Base-by-base conservation (phyloP, 2,113 vertebrate species). In the Muntiacus muntjak region DNA sequence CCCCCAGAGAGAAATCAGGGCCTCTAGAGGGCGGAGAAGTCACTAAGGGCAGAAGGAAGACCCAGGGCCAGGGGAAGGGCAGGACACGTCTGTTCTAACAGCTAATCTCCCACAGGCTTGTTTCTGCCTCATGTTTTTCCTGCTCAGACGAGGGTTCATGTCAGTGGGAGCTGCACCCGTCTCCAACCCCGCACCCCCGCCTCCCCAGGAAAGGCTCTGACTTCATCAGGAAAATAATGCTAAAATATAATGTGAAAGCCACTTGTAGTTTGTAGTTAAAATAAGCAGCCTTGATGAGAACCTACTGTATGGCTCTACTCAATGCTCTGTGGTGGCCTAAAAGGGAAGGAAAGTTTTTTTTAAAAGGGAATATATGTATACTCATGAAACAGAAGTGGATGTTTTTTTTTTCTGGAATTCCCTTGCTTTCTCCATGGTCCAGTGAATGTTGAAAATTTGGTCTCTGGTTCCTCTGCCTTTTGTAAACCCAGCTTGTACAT, bases 191-290 rank as follows among this genome's bases (percentile, higher is more conserved):
- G 47, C 67, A 21, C 67, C 1, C 9, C 2, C 47, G 2, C 67
- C 0, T 0, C 45, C 50, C 54, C 1, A 0, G 12, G n/a, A 36
- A 15, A 12, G 1, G 52, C 67, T 76, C 86, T 60, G 62, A 36
- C 28, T 17, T 33, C 21, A n/a, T 74, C 54, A 50, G 6, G 23
- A 67, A 87, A 13, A 55, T 30, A n/a, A 3, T 1, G 30, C 26
- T 40, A 23, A 26, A 50, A 21, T 4, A 57, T 28, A 58, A 54
- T 33, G 45, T 30, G 30, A n/a, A 76, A 60, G 47, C 28, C 92
- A 17, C 17, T 33, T 30, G 78, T 0, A 9, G 26, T 83, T 25
- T 25, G 9, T 3, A 6, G 21, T 43, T 86, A 54, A 55, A 40
- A 6, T 0, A 7, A 47, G 67, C 5, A 15, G 43, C 14, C 36